Conservation (phyloP, 2,888 invertebrate species). For the Bembecia ichneumoniformis region DNA sequence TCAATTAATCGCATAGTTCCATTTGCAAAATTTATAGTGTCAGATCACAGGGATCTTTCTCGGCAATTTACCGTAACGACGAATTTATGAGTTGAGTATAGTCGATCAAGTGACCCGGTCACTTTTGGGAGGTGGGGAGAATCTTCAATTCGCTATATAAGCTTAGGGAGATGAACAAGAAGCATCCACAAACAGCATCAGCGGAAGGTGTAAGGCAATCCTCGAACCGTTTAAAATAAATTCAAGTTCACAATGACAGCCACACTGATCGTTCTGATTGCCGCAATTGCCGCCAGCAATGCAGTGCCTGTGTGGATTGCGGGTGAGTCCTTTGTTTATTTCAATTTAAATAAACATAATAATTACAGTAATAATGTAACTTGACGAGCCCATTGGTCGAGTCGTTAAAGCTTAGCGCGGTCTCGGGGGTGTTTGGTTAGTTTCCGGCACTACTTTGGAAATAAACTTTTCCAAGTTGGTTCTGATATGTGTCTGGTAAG, state of each 20-base stretch:
- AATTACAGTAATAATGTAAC: no score
- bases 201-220: constrained; percentile 40
- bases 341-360: no score
- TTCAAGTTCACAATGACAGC: constrained; percentile 33
- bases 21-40: constrained; percentile 34
- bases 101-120: constrained; percentile 40
- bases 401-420: no score
- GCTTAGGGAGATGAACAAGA: constrained; percentile 48
- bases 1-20: constrained; percentile 10
- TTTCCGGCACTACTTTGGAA: no score
- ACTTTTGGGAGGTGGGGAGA: constrained; percentile 38
- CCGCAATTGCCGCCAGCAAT: constrained; percentile 30
- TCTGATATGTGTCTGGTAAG: no score
- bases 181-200: constrained; percentile 40
- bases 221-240: constrained; percentile 5
- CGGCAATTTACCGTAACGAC: constrained; percentile 49
- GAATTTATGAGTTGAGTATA: constrained; percentile 46
- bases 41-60: constrained; percentile 34
- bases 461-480: no score
- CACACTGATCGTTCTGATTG: constrained; percentile 37
- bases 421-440: no score
- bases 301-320: constrained; percentile 42
- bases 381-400: no score
- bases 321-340: constrained; percentile 22
- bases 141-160: constrained; percentile 52